Conservation (phyloP, 1,140 invertebrate species). For the Anastatus disparis region DNA sequence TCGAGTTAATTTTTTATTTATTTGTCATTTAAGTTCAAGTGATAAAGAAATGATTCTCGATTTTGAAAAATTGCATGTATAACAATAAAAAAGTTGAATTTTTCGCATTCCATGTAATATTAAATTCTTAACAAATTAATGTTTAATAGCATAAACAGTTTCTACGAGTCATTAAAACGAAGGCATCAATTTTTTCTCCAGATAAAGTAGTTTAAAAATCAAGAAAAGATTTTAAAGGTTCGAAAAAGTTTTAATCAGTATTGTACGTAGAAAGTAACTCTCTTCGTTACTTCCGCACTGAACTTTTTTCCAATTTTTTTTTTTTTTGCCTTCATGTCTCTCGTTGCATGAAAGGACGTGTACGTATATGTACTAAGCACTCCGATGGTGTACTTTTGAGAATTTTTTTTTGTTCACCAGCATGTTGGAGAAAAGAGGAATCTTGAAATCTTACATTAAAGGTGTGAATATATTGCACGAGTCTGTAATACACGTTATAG, state of each 20-base stretch:
- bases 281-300: not conserved
- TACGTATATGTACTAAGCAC: not conserved
- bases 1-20: too few species aligned
- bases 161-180: not conserved
- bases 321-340: too few species aligned
- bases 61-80: too few species aligned
- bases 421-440: not conserved
- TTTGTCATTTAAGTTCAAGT: too few species aligned
- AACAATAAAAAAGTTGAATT: not conserved
- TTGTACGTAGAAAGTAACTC: not conserved
- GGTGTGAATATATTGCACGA: not conserved
- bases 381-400: not conserved
- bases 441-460: too few species aligned
- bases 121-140: too few species aligned
- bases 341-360: not conserved
- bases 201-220: not conserved
- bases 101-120: too few species aligned
- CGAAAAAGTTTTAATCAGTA: conserved; percentile 29
- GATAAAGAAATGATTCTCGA: too few species aligned
- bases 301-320: conserved; percentile 7
- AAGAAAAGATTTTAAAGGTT: not conserved
- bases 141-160: not conserved
- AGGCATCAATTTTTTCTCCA: not conserved
- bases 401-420: conserved; percentile 22
- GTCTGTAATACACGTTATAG: too few species aligned